A percentile compares a stretch with the other conserved stretches of the same genome.
Conservation (phyloP, 1,140 invertebrate genomes). For the Notospermus geniculatus region DNA sequence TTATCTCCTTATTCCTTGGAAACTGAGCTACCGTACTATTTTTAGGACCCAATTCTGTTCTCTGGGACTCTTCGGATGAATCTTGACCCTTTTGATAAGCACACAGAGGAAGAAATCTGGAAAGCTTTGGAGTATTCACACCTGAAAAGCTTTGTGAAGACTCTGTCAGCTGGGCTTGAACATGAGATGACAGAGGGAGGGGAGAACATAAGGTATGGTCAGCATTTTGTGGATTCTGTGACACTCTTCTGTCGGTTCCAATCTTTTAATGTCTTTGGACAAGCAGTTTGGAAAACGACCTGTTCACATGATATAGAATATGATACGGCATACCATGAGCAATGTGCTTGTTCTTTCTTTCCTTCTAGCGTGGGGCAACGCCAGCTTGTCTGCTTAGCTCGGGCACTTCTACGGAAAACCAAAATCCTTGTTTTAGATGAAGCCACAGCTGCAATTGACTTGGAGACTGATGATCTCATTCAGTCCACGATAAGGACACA, state of each 20-base stretch:
- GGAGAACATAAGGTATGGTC: slow-evolving; percentile 59
- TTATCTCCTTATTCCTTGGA: no score
- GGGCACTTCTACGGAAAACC: slow-evolving; percentile 81
- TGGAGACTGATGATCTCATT: slow-evolving; percentile 76
- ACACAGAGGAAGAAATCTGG: slow-evolving; percentile 69
- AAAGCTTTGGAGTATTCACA: slow-evolving; percentile 74
- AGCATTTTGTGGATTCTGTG: no score
- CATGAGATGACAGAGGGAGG: slow-evolving; percentile 55
- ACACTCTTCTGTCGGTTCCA: no score
- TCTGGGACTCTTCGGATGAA: slow-evolving; percentile 78
- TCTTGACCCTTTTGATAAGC: slow-evolving; percentile 78
- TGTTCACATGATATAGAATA: no score
- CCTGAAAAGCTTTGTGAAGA: slow-evolving; percentile 50
- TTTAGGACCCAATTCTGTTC: slow-evolving; percentile 73
- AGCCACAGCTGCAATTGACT: slow-evolving; percentile 72
- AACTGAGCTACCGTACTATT: no score
- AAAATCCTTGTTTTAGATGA: slow-evolving; percentile 94
- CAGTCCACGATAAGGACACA: slow-evolving; percentile 85
- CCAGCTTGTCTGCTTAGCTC: slow-evolving; percentile 82
- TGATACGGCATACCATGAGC: no score
- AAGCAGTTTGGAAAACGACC: no score
- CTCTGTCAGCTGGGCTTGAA: slow-evolving; percentile 38
- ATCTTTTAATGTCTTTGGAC: no score
- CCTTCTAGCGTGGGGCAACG: slow-evolving; percentile 73
- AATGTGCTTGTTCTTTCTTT: no score